Base-by-base conservation (phyloP, 2,888 invertebrate species). In the Drosophila neonasuta region DNA sequence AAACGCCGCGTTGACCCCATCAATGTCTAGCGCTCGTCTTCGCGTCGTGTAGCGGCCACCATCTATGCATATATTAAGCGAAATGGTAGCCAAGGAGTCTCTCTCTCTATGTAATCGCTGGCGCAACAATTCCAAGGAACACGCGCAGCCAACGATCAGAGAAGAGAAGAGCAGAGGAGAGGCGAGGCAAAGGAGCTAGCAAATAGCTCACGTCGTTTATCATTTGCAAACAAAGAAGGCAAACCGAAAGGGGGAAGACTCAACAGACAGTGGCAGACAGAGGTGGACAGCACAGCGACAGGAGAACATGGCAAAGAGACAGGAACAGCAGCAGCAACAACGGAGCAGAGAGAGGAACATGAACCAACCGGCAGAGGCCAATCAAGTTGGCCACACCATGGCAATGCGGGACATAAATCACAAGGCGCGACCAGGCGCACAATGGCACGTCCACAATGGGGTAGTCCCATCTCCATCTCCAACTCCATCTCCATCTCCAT, bases 201-300 rank as follows among this genome's bases (percentile, higher is more conserved):
- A 76, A 82, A 82, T 78, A 80, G 82, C 81, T 74, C 71, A 78
- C 78, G 82, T 85, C 81, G 85, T 82, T 82, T 82, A 85, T 82
- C 81, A 82, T 82, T 81, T 74, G 85, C 82, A 82, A 82, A 82
- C 85, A 82, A 82, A 82, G 85, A 78, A 74, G 80, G 80, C 74
- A 76, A 77, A 24, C 24, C 77, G 74, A 80, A 77, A 67, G 77
- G 77, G 63, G 70, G 62, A 67, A 51, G 41, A 20, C 5, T 13
- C 29, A 41, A 8, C 32, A 5, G 54, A 66, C 71, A 66, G 52
- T 50, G 50, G 57, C 60, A 58, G 62, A 24, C 44, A 42, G 50
- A 46, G 39, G 39, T 8, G 15, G 39, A 41, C 39, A 41, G 39
- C 6, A 56, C 30, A 44, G 44, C 34, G 29, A 48, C 29, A 52